Base-by-base conservation (phyloP, 2,797 vertebrate species). In the Streptopelia turtur region DNA sequence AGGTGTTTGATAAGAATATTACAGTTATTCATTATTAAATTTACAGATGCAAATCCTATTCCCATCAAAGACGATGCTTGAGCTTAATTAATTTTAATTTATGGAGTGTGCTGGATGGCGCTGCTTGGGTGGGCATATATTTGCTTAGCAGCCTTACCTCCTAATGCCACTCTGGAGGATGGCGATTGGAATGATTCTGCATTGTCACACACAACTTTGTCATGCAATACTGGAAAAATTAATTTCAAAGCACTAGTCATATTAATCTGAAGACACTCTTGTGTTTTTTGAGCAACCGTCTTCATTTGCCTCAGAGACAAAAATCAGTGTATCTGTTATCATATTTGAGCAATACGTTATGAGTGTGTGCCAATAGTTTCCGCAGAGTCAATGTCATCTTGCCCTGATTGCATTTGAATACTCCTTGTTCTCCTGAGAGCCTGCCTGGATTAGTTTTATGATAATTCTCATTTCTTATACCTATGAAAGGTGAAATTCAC, bases 61-160 rank as follows among this genome's bases (percentile, higher is more conserved):
- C 56, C 66, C 24, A 93, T 89, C 47, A 55, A 87, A 95, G 90
- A 61, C 60, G 64, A 90, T 96, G 49, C 74, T 77, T 96, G 71
- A 64, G 18, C 18, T 83, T 97, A 95, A 97, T 97, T 96, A 94
- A 84, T 82, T 91, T 96, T 97, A 81, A 96, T 96, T 97, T 94
- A 91, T 93, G 88, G 92, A 90, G 49, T 91, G 4, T 90, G 53
- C 61, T 89, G 85, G 71, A 47, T 96, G 94, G 87, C 55, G 82
- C 23, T 91, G 59, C 79, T 64, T 61, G 43, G 87, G 83, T 68
- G 75, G 93, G 72, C 37, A 77, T 65, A 41, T 93, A 89, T 94
- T 93, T 94, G 82, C 86, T 87, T 70, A 50, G n/a, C 74, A 90
- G 16, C 79, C 16, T 69, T 65, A 8, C 53, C 57, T 79, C 60